These are phyloP conservation scores for Phyllostomus hastatus DNA, from an alignment of 2,113 vertebrate species.

Conservation along the genomic window DNA sequence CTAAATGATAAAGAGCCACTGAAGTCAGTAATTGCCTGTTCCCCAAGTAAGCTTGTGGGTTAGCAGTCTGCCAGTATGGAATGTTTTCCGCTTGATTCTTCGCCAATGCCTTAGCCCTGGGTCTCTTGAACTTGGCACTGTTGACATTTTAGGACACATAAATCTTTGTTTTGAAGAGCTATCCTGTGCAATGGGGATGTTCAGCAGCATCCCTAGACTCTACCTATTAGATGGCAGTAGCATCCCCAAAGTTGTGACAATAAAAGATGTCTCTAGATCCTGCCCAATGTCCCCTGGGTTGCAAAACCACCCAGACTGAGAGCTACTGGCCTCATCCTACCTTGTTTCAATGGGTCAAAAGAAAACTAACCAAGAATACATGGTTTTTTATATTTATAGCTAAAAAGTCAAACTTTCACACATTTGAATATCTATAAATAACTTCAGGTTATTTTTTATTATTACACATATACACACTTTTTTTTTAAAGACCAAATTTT, in stretches of 20 bases:
- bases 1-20: neutral
- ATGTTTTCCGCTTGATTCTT: neutral
- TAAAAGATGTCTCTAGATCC: neutral
- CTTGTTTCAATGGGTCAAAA: neutral
- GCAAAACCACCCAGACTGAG: neutral
- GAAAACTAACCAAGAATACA: neutral
- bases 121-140: neutral
- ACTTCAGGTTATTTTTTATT: neutral
- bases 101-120: neutral
- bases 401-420: neutral
- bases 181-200: neutral
- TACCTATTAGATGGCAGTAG: neutral
- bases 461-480: neutral
- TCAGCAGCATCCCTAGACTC: neutral
- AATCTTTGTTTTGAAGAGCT: neutral
- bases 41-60: neutral
- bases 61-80: neutral
- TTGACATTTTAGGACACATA: neutral
- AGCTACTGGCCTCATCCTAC: neutral
- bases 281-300: neutral
- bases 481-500: neutral
- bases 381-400: neutral
- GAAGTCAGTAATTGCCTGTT: neutral
- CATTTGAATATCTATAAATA: neutral
- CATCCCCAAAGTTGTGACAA: neutral